Base-by-base conservation (phyloP, 2,113 vertebrate species). In the Tragelaphus buxtoni region DNA sequence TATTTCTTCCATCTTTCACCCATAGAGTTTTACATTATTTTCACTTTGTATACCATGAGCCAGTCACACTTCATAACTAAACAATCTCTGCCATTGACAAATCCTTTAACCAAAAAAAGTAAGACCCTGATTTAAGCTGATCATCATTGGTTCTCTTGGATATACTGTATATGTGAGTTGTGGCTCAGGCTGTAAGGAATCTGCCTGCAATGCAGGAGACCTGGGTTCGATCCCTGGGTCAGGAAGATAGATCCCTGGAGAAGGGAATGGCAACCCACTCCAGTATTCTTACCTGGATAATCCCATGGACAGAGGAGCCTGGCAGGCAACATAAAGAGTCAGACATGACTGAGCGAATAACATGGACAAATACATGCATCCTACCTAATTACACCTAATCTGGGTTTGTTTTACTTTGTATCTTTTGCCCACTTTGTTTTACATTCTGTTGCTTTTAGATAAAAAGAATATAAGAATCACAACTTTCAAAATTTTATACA, bases 41-140 rank as follows among this genome's bases (percentile, higher is more conserved):
- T 98, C 96, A 95, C 79, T 89, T 42, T 56, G 39, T 32, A 26
- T 79, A 69, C 74, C 56, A 9, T 51, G 5, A 89, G 32, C 30
- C 45, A 82, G 94, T 90, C 82, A 95, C 30, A 94, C 97, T 94
- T 97, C 91, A 97, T 96, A 96, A 90, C 93, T 83, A 94, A 98
- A 97, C 90, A 92, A 88, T 97, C 97, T 97, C 97, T 93, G 77
- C 80, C 91, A 91, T 90, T 97, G 96, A 97, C 96, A 98, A 97
- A 98, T 94, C 91, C 96, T 95, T 98, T 97, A 98, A 96, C 95
- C 87, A 94, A 97, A 95, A 24, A 92, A 47, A 95, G 39, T 22
- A 12, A 84, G 22, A 72, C 69, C 88, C 65, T 7, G 51, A 89
- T 96, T 97, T 94, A 94, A 86, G 56, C 60, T 91, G 87, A 87